phyloP scores from a whole-genome alignment of 1,140 invertebrate species.

The Protaetia brevitarsis region DNA sequence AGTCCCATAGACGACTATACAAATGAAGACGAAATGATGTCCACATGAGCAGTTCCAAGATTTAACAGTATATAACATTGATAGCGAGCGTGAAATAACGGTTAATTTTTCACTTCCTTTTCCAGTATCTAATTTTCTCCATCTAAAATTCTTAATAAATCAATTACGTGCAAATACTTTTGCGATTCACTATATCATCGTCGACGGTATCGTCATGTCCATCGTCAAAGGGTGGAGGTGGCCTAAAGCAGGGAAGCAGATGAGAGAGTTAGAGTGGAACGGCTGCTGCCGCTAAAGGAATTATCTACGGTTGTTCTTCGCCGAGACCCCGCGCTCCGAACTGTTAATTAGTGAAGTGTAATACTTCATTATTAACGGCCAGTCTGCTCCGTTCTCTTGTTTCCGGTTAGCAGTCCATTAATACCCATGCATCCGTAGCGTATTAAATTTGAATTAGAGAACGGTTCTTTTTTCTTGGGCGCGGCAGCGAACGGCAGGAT shows the following conservation, averaged over 20 bases:
- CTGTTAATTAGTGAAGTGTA: slow-evolving; percentile 16
- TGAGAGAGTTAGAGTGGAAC: background rate
- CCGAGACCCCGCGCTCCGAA: background rate
- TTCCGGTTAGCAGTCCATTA: slow-evolving; percentile 17
- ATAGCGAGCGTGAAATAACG: too few species aligned
- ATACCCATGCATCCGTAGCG: slow-evolving; percentile 3
- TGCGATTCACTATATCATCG: too few species aligned
- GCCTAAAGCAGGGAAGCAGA: background rate
- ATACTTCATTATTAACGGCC: slow-evolving; percentile 16
- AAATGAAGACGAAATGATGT: too few species aligned
- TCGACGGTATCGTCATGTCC: background rate
- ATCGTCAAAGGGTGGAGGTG: background rate
- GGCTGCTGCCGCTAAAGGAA: slow-evolving; percentile 4
- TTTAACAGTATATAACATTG: too few species aligned
- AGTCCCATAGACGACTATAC: too few species aligned
- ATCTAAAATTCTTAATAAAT: too few species aligned
- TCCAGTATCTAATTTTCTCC: too few species aligned
- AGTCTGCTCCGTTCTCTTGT: slow-evolving; percentile 11
- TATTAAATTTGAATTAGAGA: slow-evolving; percentile 19
- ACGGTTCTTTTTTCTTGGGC: background rate
- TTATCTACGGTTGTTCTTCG: slow-evolving; percentile 13
- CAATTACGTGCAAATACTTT: too few species aligned
- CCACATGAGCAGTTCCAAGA: too few species aligned
- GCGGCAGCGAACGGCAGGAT: background rate
- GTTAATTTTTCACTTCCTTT: too few species aligned